Evolutionary conservation across 2,888 invertebrate genomes (phyloP), one percentile per base, ranked within the genome.

Genomic region (Lepidochrysops patricia): DNA sequence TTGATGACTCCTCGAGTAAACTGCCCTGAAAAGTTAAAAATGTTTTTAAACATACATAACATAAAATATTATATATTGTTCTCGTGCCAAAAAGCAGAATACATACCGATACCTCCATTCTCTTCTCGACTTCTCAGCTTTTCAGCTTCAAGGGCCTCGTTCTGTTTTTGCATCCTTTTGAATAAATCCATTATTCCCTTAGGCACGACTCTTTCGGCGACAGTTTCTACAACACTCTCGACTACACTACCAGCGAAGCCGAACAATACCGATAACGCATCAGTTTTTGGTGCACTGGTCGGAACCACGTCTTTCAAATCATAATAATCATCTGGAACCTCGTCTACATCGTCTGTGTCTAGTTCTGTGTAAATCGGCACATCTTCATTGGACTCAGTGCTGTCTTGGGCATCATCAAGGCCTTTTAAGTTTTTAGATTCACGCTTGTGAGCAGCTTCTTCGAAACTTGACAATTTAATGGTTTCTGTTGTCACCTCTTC

Each of bases 181-280:
- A 89, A 84, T 48, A 90, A 63, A 62, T 89, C 89, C 62, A 74
- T 82, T 1, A 90, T 72, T 5, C 84, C 78, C 63, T 88, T 84
- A 0, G 90, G 90, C 0, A 90, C 82, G 0, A 89, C 82, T 67
- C 76, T 79, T 60, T 90, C 89, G 0, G 89, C 89, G 0, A 90
- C 83, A 57, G 80, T 82, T 57, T 83, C 89, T 0, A 88, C 84
- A 9, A 87, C 79, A 63, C 85, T 84, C 48, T 84, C 88, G 0
- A 88, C 84, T 13, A 89, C 79, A 64, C 87, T 89, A 0, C 89
- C 89, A 29, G 90, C 89, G 5, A 90, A 70, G 0, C 89, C 89
- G 60, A 88, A 85, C 43, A 89, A 74, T 0, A 88, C 81, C 57
- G 88, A 86, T 13, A 89, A 63, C 2, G 88, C 82, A 67, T 88